Evolutionary conservation across 2,113 vertebrate species (phyloP).

Genomic region (Marcusenius ussheri): DNA sequence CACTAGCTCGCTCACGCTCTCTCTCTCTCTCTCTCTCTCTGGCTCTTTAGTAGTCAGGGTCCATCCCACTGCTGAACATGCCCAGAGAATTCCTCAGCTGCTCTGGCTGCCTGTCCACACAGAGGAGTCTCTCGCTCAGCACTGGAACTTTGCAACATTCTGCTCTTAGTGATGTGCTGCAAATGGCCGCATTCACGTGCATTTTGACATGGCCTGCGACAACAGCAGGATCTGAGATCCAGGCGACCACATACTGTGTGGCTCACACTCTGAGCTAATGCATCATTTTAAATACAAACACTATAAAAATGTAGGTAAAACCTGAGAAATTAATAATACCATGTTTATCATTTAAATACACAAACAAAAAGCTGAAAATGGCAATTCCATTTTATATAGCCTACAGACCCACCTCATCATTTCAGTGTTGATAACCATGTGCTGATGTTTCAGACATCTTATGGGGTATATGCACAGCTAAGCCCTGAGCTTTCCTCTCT

Average conservation of each 20-base stretch:
- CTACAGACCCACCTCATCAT: neutral
- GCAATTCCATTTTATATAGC: neutral
- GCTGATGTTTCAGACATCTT: neutral
- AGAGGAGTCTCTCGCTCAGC: slow-evolving; percentile 45
- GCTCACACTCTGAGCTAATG: neutral
- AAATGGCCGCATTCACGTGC: slow-evolving; percentile 15
- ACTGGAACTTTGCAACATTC: slow-evolving; percentile 38
- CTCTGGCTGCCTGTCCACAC: slow-evolving; percentile 47
- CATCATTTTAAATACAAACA: neutral
- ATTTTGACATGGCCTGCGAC: slow-evolving; percentile 17
- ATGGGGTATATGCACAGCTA: neutral
- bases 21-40: slow-evolving; percentile 35
- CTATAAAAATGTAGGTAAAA: neutral
- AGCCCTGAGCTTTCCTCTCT: neutral
- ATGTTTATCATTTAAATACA: neutral
- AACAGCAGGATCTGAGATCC: neutral
- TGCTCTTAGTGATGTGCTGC: slow-evolving; percentile 29
- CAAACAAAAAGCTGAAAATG: neutral
- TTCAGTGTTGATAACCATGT: neutral
- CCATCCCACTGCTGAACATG: slow-evolving; percentile 68
- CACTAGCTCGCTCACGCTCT: slow-evolving; percentile 33
- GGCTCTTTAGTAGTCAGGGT: slow-evolving; percentile 76
- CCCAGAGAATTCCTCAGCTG: slow-evolving; percentile 42
- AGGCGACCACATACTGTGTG: neutral
- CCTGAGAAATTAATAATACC: neutral